Conservation (phyloP, 2,888 invertebrate species). For the Pharmacophagus antenor region DNA sequence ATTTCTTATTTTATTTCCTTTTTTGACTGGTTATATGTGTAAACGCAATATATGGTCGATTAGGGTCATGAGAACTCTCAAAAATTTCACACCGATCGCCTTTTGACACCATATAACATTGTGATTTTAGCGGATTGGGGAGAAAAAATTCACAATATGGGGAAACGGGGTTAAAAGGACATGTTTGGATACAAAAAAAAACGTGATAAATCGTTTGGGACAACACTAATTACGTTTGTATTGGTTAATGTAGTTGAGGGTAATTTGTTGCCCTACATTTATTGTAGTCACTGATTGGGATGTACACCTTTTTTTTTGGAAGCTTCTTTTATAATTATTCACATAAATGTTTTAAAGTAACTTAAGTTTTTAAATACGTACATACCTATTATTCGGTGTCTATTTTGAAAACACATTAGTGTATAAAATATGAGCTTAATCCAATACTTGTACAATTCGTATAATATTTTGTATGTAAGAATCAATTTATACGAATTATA, state of each 20-base stretch:
- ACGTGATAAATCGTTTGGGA: slow-evolving; percentile 61
- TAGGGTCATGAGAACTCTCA: slow-evolving; percentile 61
- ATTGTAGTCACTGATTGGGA: no score
- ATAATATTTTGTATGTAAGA: no score
- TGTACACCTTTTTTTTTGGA: neutral
- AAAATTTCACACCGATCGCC: slow-evolving; percentile 66
- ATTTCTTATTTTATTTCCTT: no score
- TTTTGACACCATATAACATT: slow-evolving; percentile 68
- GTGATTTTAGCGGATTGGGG: slow-evolving; percentile 58
- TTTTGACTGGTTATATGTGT: no score
- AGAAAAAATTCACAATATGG: slow-evolving; percentile 55
- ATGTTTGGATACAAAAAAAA: slow-evolving; percentile 75
- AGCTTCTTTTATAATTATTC: neutral
- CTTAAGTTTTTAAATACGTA: neutral
- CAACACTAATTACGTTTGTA: slow-evolving; percentile 78
- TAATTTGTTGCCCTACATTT: slow-evolving; percentile 50
- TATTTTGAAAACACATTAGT: no score
- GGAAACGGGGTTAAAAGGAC: slow-evolving; percentile 70
- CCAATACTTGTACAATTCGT: no score
- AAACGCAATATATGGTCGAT: slow-evolving; percentile 35
- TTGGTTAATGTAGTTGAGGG: slow-evolving; percentile 55
- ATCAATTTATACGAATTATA: no score
- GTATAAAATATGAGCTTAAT: no score
- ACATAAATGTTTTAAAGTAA: neutral
- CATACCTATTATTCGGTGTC: neutral